Evolutionary conservation across 2,113 vertebrate species (phyloP).

Genomic region (Mugil cephalus): DNA sequence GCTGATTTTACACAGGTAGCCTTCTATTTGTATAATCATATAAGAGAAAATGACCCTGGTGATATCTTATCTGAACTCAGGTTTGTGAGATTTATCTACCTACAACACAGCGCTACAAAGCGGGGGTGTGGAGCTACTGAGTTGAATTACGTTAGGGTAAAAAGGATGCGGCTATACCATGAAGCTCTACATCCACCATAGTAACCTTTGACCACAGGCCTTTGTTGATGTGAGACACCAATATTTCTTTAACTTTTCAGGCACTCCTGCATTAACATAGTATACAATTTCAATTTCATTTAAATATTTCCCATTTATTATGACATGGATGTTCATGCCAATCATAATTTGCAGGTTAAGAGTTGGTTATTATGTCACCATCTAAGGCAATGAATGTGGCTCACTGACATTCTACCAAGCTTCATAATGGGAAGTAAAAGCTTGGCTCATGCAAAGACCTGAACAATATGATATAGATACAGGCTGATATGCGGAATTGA

Average conservation of each 20-base stretch:
- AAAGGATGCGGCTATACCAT: no score
- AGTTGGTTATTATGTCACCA: not conserved
- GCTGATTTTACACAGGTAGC: not conserved
- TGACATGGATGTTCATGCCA: not conserved
- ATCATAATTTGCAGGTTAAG: slow-evolving; percentile 23
- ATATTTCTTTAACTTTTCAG: not conserved
- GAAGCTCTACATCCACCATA: no score
- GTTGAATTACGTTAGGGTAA: no score
- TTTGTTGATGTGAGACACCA: no score
- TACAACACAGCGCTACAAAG: no score
- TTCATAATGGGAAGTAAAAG: slow-evolving; percentile 11
- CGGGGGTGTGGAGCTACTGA: no score
- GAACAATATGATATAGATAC: not conserved
- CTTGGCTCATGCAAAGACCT: not conserved
- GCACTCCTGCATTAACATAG: no score
- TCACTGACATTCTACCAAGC: not conserved
- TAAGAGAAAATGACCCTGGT: not conserved
- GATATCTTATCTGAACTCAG: no score
- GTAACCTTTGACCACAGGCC: no score
- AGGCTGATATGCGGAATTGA: not conserved
- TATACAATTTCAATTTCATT: not conserved
- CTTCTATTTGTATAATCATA: not conserved
- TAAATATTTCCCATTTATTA: slow-evolving; percentile 1
- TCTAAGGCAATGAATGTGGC: not conserved
- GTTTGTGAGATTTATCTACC: no score